These are phyloP conservation scores for Mus pahari DNA, from an alignment of 2,113 vertebrate genomes.

Conservation along the genomic window DNA sequence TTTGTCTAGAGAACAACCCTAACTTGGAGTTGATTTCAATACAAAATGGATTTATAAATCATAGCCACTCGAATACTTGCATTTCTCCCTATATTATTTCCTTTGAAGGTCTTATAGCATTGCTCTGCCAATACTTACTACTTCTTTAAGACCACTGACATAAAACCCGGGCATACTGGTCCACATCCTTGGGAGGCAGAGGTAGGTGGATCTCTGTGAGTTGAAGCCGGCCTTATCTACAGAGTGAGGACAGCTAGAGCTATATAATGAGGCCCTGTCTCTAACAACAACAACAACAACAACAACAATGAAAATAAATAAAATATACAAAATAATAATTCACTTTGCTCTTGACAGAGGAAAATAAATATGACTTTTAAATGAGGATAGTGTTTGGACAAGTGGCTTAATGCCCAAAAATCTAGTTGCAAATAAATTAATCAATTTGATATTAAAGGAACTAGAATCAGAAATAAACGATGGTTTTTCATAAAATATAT, in stretches of 20 bases:
- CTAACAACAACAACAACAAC: background rate
- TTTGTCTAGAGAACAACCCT: constrained; percentile 50
- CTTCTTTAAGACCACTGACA: background rate
- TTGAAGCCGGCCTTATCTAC: background rate
- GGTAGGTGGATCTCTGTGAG: background rate
- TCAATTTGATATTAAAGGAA: constrained; percentile 47
- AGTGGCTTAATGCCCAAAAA: background rate
- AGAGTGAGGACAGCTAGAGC: background rate
- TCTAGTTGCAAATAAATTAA: constrained; percentile 47
- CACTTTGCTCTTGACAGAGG: constrained; percentile 35
- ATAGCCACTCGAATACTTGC: constrained; percentile 47
- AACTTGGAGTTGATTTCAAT: constrained; percentile 46
- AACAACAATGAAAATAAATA: background rate
- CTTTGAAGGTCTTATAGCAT: constrained; percentile 45
- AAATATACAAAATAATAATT: background rate
- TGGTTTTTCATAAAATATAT: constrained; percentile 32
- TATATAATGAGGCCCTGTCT: background rate
- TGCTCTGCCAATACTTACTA: background rate
- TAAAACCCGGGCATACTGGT: background rate
- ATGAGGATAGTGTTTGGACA: constrained; percentile 17
- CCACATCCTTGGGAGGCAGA: background rate
- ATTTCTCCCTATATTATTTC: constrained; percentile 52
- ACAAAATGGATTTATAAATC: constrained; percentile 60
- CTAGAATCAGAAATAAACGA: constrained; percentile 55
- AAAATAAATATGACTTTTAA: constrained; percentile 60